These are phyloP conservation scores for Caenorhabditis sp. DNA, from an alignment of 2,888 invertebrate genomes.

Conservation along the genomic window DNA sequence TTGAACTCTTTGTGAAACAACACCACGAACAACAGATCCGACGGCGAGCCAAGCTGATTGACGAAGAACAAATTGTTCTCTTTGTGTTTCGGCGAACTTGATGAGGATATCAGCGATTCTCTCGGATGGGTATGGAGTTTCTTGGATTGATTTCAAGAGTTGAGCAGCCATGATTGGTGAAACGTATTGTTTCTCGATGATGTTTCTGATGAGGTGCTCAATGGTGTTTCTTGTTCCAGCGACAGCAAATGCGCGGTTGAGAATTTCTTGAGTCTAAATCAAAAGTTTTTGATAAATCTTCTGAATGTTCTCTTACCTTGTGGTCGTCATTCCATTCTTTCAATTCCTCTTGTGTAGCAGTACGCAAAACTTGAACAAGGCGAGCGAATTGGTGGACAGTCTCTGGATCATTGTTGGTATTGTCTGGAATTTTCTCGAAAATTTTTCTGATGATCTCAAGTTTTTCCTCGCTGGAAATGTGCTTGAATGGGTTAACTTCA, in stretches of 20 bases:
- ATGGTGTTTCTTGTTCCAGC: slow-evolving; percentile 59
- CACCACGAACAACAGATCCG: slow-evolving; percentile 52
- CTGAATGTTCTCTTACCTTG: slow-evolving; percentile 18
- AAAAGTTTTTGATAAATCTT: neutral
- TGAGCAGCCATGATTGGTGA: slow-evolving; percentile 34
- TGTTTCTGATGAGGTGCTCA: slow-evolving; percentile 47
- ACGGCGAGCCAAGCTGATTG: slow-evolving; percentile 55
- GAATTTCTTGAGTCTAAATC: slow-evolving; percentile 43
- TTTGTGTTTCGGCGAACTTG: slow-evolving; percentile 40
- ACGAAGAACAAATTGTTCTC: slow-evolving; percentile 34
- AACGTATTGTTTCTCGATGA: slow-evolving; percentile 34
- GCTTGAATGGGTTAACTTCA: slow-evolving; percentile 40
- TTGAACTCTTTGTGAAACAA: slow-evolving; percentile 35
- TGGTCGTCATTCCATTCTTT: slow-evolving; percentile 35
- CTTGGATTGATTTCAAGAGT: slow-evolving; percentile 49
- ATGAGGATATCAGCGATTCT: slow-evolving; percentile 57
- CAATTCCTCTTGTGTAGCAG: slow-evolving; percentile 44
- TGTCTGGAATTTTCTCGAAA: slow-evolving; percentile 41
- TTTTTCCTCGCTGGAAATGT: slow-evolving; percentile 46
- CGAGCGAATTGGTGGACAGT: slow-evolving; percentile 47
- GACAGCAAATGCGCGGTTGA: slow-evolving; percentile 49
- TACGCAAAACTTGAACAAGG: slow-evolving; percentile 56
- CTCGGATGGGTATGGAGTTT: slow-evolving; percentile 48
- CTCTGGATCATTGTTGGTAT: slow-evolving; percentile 47
- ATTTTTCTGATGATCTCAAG: slow-evolving; percentile 35